Base-by-base conservation (phyloP, 1,140 invertebrate species). In the Acromyrmex charruanus region DNA sequence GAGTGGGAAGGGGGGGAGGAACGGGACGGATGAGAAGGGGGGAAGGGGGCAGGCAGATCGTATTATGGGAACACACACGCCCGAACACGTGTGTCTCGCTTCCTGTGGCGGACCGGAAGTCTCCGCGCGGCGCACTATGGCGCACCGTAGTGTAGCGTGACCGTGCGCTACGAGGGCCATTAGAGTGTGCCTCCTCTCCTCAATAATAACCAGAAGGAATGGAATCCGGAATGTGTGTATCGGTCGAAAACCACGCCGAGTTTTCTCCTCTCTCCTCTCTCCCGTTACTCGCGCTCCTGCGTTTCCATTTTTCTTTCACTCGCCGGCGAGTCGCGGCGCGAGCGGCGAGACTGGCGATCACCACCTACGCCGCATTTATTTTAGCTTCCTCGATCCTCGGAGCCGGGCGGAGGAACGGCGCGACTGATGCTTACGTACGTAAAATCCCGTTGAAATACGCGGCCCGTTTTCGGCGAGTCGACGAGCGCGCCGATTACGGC, bases 61-160 rank as follows among this genome's bases (percentile, higher is more conserved):
- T 90, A 92, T 91, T 90, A 92, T 93, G 92, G 92, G 89, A 94
- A 93, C 92, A 93, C 93, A 92, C 91, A 92, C 90, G 93, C 77
- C 89, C 91, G 92, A 93, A 94, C 94, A 95, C 94, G 94, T 94
- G 94, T 94, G 94, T 94, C 91, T 93, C 93, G 92, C 94, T 95
- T 95, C 94, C 94, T 94, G 94, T 90, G 90, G 90, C 91, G 91
- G 93, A 89, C 94, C 94, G 94, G 94, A 95, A 95, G 94, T 94
- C 93, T 94, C 93, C 93, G 93, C 94, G 94, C 94, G 94, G 94
- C 77, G 61, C 94, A 95, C 93, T 93, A 93, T 92, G 89, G 91
- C 92, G 91, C 88, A 90, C 89, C 90, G 90, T 92, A 92, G 91
- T 92, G 92, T 93, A 94, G 93, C 94, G 92, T 93, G 93, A 93